phyloP scores from a whole-genome alignment of 2,888 invertebrate genomes.

The Halictus ligatus region DNA sequence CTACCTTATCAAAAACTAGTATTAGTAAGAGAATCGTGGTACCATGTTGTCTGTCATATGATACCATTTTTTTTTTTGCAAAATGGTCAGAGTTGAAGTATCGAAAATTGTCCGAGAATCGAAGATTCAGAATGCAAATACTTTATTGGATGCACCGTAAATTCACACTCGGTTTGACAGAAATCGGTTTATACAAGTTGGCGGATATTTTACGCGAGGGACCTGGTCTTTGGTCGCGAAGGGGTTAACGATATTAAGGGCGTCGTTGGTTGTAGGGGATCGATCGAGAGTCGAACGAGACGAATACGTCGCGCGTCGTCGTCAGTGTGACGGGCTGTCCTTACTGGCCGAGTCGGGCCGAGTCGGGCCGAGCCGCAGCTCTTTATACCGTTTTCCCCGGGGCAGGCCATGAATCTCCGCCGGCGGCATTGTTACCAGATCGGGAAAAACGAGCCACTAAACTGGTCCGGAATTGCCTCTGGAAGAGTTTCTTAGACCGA shows the following conservation, averaged over 20 bases:
- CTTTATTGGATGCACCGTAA: neutral
- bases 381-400: slow-evolving; percentile 35
- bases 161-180: neutral
- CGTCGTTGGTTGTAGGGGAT: no score
- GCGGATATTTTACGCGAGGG: neutral
- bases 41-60: no score
- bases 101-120: neutral
- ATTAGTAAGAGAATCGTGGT: no score
- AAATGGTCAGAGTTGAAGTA: neutral
- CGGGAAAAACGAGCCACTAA: slow-evolving; percentile 63
- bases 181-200: neutral
- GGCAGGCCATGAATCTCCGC: slow-evolving; percentile 65
- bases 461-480: slow-evolving; percentile 57
- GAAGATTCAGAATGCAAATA: no score
- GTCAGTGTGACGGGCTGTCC: slow-evolving; percentile 4
- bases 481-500: slow-evolving; percentile 64
- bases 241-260: slow-evolving; percentile 35
- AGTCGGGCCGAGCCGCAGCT: neutral
- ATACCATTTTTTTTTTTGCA: neutral
- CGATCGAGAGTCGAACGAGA: neutral
- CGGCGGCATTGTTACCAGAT: slow-evolving; percentile 64
- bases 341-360: neutral
- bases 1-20: no score
- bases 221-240: neutral
- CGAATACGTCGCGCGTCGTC: neutral